Conservation (phyloP, 2,797 vertebrate genomes). For the Sphaeramia orbicularis region DNA sequence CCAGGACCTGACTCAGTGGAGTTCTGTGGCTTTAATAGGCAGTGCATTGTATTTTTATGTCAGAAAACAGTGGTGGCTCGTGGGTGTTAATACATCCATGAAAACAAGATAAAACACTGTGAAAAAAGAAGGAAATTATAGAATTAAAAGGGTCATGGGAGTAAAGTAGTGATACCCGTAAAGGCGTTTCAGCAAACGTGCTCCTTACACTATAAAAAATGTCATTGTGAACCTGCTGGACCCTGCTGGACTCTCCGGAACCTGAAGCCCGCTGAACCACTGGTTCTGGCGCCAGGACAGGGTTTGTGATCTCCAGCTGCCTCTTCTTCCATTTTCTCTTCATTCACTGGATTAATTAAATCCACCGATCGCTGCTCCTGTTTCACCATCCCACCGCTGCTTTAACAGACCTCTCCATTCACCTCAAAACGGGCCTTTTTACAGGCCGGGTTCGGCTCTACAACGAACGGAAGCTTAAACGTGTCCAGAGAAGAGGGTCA, state of each 20-base stretch:
- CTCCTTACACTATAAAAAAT: not conserved
- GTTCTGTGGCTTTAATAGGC: not conserved
- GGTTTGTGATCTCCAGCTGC: slow-evolving; percentile 46
- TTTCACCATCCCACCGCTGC: slow-evolving; percentile 66
- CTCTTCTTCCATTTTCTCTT: slow-evolving; percentile 57
- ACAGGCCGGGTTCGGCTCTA: slow-evolving; percentile 3
- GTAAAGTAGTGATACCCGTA: not conserved
- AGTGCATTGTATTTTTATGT: too few relatives aligned
- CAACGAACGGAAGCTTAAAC: slow-evolving; percentile 10
- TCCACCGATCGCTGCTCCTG: slow-evolving; percentile 49
- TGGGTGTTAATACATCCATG: too few relatives aligned
- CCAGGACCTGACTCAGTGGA: not conserved
- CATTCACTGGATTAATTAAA: slow-evolving; percentile 71
- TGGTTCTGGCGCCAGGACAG: slow-evolving; percentile 24
- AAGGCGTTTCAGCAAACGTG: not conserved
- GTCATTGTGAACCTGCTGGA: slow-evolving; percentile 23
- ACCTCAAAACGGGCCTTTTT: slow-evolving; percentile 53
- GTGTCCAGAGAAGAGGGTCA: not conserved
- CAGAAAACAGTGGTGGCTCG: too few relatives aligned
- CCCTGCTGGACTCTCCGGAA: slow-evolving; percentile 13
- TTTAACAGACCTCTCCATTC: slow-evolving; percentile 60
- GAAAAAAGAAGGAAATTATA: too few relatives aligned
- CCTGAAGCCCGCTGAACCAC: slow-evolving; percentile 40
- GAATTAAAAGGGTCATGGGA: too few relatives aligned
- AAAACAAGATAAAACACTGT: too few relatives aligned